Evolutionary conservation across 2,888 invertebrate species (phyloP), one percentile per base, ranked within the genome.

Genomic region (Apamea crenata): DNA sequence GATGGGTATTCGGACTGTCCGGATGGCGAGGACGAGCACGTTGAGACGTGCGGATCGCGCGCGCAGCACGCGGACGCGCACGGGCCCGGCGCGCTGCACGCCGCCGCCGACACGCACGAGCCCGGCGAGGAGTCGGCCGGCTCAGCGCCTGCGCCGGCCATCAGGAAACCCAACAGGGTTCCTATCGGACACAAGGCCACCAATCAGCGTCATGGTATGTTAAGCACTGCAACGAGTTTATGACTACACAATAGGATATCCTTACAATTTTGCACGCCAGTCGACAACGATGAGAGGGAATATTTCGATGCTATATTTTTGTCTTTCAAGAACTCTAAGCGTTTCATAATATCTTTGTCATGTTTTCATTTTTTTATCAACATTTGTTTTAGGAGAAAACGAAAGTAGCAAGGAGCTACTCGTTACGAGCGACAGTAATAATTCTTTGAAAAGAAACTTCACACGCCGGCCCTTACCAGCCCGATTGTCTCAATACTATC

Each of bases 361-460:
- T 75, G 44, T 61, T 18, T 47, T 14, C 14, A 47, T 47, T 47
- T 14, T 47, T 47, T 47, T 47, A 47, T 47, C 47, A 47, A 40
- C 16, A 50, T 63, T 74, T 74, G 78, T 82, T 78, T 80, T 77
- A 97, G 97, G 95, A 10, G 97, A 97, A 88, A 96, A 94, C 74
- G 97, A 97, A 67, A 97, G 97, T 93, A 97, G 97, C 91, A 97
- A 97, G 84, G 97, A 97, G 88, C 94, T 97, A 5, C 97, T 97
- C 82, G 96, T 97, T 92, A 97, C 97, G 25, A 97, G 97, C 82
- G 97, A 97, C 89, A 96, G 94, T 84, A 95, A 87, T 81, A 95
- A 95, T 82, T 93, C 91, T 7, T 90, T 94, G 44, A 94, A 93
- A 83, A 93, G 95, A 74, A 96, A 96, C 88, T 95, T 92, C 87